Conservation (phyloP, 2,888 invertebrate species). For the Drosophila rellima region DNA sequence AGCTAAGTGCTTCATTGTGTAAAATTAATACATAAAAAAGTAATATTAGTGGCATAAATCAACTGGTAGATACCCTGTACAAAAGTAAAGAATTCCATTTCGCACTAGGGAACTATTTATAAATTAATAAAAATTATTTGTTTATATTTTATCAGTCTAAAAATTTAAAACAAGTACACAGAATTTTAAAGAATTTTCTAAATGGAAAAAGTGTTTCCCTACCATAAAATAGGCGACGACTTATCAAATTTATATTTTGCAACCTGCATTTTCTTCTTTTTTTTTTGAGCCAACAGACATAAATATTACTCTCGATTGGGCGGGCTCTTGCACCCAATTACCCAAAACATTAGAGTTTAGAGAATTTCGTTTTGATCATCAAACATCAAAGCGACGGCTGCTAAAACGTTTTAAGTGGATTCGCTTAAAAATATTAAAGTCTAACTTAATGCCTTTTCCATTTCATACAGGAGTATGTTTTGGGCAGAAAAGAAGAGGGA, state of each 20-base stretch:
- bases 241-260: neutral
- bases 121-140: too few species aligned
- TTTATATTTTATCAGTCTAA: too few species aligned
- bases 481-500: neutral
- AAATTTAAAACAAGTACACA: too few species aligned
- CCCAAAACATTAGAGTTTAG: slow-evolving; percentile 26
- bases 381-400: slow-evolving; percentile 65
- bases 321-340: slow-evolving; percentile 40
- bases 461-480: slow-evolving; percentile 24
- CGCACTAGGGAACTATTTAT: too few species aligned
- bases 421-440: slow-evolving; percentile 66
- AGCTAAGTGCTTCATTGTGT: slow-evolving; percentile 43
- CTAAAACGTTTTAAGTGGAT: slow-evolving; percentile 66
- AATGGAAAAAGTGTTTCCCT: neutral
- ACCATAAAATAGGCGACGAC: neutral
- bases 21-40: slow-evolving; percentile 6
- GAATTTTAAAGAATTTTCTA: neutral
- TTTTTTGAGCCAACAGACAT: neutral
- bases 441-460: slow-evolving; percentile 53
- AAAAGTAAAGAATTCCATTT: too few species aligned
- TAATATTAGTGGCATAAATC: neutral
- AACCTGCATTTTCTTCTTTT: slow-evolving; percentile 2
- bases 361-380: slow-evolving; percentile 47
- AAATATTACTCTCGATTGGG: slow-evolving; percentile 1
- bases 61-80: neutral